Evolutionary conservation across 1,140 invertebrate species (phyloP), one percentile per base, ranked within the genome.

Genomic region (Trachymyrmex septentrionalis): DNA sequence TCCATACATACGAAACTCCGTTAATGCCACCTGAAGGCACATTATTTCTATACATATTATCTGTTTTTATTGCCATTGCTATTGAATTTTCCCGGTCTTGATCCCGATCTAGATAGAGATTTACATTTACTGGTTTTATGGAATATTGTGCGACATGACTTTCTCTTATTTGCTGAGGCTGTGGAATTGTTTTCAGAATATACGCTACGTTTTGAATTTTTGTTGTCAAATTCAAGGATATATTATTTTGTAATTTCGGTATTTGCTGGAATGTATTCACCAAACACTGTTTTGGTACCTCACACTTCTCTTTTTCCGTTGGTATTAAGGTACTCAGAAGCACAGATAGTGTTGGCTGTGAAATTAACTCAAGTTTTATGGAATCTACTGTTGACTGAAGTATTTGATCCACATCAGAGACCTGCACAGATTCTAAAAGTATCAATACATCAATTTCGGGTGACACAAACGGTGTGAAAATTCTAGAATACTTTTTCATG

Each of bases 251-350:
- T 38, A 88, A 27, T 27, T 16, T 69, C 14, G 34, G 14, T 19
- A 90, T 16, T 12, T 80, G 57, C 4, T 76, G 27, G 27, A 90
- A 67, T 5, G 55, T 57, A 76, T 50, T 76, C 0, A 82, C 34
- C 48, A 90, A 63, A 78, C 85, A 90, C 21, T 85, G 67, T 24
- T 21, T 73, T 21, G 89, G 76, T 34, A 9, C 7, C 2, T 38
- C 1, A 63, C 87, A 88, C 24, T 87, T 73, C 1, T 48, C 7
- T 81, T 88, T 88, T 1, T 87, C 53, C 30, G 34, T 30, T 12
- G 89, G 85, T n/a, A 87, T 85, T 16, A 90, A 61, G 10, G 44
- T 80, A 21, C 73, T 89, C 19, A 89, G 1, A 16, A 76, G 21
- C 19, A 71, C 44, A n/a, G 59, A n/a, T 27, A 50, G 2, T 24